Conservation (phyloP, 2,888 invertebrate genomes). For the Trachelus stipa region DNA sequence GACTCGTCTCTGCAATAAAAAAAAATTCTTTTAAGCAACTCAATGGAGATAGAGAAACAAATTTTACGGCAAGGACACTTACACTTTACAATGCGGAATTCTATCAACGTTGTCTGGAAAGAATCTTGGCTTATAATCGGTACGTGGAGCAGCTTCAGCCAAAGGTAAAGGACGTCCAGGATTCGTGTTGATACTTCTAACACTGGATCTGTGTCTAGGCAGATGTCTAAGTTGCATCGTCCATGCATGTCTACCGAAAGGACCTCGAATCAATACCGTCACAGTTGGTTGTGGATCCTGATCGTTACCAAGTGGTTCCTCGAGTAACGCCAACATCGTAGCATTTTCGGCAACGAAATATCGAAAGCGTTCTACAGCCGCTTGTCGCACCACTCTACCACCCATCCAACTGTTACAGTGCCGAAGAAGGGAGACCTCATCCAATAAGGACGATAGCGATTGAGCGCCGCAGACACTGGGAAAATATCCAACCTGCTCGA, state of each 20-base stretch:
- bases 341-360: constrained; percentile 94
- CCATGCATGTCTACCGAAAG: constrained; percentile 97
- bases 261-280: constrained; percentile 87
- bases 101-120: constrained; percentile 85
- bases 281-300: constrained; percentile 95
- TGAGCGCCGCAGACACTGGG: constrained; percentile 87
- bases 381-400: constrained; percentile 68
- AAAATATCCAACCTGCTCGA: constrained; percentile 91
- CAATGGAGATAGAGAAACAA: background rate
- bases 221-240: constrained; percentile 88
- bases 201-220: constrained; percentile 83
- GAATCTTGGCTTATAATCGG: constrained; percentile 78
- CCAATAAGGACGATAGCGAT: constrained; percentile 86
- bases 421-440: constrained; percentile 85
- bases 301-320: constrained; percentile 92
- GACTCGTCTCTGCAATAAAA: constrained; percentile 79
- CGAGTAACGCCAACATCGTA: constrained; percentile 88
- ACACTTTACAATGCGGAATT: constrained; percentile 85
- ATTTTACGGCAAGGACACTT: constrained; percentile 58
- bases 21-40: background rate
- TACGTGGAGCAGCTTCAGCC: constrained; percentile 76
- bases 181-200: constrained; percentile 74
- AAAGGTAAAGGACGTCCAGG: constrained; percentile 81
- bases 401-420: constrained; percentile 77
- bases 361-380: constrained; percentile 78